Evolutionary conservation across 1,140 invertebrate species (phyloP).

Genomic region (Nebria ingens): DNA sequence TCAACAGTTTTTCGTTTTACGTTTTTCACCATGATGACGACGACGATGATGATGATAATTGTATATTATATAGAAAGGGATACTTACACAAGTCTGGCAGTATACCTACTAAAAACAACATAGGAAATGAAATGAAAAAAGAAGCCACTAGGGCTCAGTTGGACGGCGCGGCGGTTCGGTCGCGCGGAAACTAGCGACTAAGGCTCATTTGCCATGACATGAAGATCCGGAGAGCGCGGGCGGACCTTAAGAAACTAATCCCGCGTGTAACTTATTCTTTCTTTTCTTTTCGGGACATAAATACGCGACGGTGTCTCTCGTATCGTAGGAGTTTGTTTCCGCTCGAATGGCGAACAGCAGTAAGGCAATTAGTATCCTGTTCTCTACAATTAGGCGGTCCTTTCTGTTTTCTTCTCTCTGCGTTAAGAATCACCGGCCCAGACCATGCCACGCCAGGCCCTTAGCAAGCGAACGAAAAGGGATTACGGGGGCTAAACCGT

Average conservation of each 20-base stretch:
- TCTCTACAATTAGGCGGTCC: constrained; percentile 32
- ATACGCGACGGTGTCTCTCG: constrained; percentile 21
- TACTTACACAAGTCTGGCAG: too few relatives aligned
- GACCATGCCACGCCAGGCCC: neutral
- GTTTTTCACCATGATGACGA: too few relatives aligned
- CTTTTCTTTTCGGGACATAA: constrained; percentile 25
- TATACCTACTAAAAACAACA: too few relatives aligned
- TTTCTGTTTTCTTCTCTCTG: constrained; percentile 17
- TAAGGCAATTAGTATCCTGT: constrained; percentile 34
- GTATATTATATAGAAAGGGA: too few relatives aligned
- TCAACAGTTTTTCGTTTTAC: neutral
- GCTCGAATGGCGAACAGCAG: constrained; percentile 30
- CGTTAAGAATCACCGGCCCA: neutral
- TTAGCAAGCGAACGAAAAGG: constrained; percentile 1
- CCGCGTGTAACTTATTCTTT: constrained; percentile 28
- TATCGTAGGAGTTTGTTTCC: constrained; percentile 22
- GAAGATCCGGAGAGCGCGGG: constrained; percentile 24
- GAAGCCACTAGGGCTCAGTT: neutral
- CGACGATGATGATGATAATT: too few relatives aligned
- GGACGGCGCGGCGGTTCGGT: constrained; percentile 15
- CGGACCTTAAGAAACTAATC: constrained; percentile 25
- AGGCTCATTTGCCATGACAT: constrained; percentile 33
- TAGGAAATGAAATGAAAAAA: neutral
- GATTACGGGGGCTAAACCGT: constrained; percentile 9
- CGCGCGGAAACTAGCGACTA: constrained; percentile 30